Evolutionary conservation across 2,797 vertebrate species (phyloP), one percentile per base, ranked within the genome.

Genomic region (Podarcis siculus): DNA sequence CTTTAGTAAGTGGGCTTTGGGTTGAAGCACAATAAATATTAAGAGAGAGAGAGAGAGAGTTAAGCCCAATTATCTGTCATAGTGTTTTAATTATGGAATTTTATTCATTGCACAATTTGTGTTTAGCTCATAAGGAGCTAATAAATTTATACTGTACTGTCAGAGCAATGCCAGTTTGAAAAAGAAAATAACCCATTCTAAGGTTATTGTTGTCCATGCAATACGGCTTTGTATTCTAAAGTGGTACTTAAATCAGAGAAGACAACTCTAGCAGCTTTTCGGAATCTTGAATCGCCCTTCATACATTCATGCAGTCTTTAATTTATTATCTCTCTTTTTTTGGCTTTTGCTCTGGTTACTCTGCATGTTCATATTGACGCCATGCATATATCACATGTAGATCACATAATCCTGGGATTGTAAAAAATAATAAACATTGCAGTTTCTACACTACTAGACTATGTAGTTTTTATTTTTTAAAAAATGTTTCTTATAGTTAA

Each of bases 381-480:
- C 94, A 89, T 93, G 91, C 86, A 96, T 97, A 96, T 93, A 87
- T 89, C 94, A 95, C 66, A 73, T 90, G 95, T 94, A 93, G 81
- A 95, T 96, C 95, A 96, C 91, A 94, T 95, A 79, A 89, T 88
- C 45, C 37, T 78, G 87, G 75, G 12, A 64, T 55, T 71, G 80
- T 32, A 61, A 35, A 37, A 9, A 58, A 82, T 67, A 23, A 77
- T 35, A 13, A 25, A 84, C 19, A 39, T 91, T 42, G 87, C 35
- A 75, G 75, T 72, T 90, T 87, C 73, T 69, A 90, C 39, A 42
- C 83, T 84, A 83, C 17, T 64, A 90, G 79, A 91, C 39, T 67
- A 91, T 66, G 79, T 79, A 92, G 90, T 87, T 91, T 82, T 86
- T 92, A 80, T 91, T 94, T 94, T 79, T 79, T 93, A 55, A 55